Conservation (phyloP, 2,113 vertebrate species). For the Trichechus manatus region DNA sequence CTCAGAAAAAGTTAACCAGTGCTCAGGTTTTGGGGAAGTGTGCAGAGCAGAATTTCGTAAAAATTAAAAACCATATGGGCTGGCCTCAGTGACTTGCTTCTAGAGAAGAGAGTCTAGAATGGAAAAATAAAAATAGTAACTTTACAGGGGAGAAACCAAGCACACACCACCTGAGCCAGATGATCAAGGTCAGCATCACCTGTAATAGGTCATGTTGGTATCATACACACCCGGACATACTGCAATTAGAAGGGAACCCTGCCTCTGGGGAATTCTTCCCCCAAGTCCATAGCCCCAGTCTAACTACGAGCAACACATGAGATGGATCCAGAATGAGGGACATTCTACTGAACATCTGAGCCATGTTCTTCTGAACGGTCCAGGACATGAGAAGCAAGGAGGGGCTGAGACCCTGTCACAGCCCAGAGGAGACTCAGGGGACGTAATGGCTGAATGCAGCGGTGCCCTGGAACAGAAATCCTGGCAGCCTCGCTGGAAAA, state of each 20-base stretch:
- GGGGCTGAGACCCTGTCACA: neutral
- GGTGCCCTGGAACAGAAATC: neutral
- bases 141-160: neutral
- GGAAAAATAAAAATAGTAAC: neutral
- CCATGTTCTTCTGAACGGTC: neutral
- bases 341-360: neutral
- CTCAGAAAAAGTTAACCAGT: neutral
- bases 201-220: neutral
- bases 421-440: neutral
- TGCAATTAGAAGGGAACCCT: fast-evolving
- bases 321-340: neutral
- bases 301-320: neutral
- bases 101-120: neutral
- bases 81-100: conserved; percentile 2
- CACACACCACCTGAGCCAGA: neutral
- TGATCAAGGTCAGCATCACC: neutral
- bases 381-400: neutral
- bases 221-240: fast-evolving
- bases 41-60: neutral
- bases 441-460: too few species aligned
- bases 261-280: neutral
- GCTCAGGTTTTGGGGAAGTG: neutral
- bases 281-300: neutral
- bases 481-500: neutral
- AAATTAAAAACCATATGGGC: conserved; percentile 22